phyloP scores from a whole-genome alignment of 1,140 invertebrate species.

The Caerostris darwini region DNA sequence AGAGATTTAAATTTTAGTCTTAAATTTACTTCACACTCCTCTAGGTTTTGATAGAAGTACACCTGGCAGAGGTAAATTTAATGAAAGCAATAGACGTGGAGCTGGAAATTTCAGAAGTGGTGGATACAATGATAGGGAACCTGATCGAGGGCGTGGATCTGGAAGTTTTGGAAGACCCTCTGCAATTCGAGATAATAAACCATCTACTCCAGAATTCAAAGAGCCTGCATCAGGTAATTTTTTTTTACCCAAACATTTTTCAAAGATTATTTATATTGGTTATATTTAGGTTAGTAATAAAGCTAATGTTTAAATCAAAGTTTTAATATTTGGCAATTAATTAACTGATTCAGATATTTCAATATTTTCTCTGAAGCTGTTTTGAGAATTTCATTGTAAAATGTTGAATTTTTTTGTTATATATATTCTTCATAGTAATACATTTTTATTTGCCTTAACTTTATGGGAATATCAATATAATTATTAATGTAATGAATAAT shows the following conservation, averaged over 20 bases:
- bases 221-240: slow-evolving; percentile 66
- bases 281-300: too few species aligned
- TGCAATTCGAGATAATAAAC: slow-evolving; percentile 79
- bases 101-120: slow-evolving; percentile 75
- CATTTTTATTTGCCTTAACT: too few species aligned
- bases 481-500: too few species aligned
- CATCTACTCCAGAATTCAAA: slow-evolving; percentile 82
- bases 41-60: slow-evolving; percentile 71
- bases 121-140: slow-evolving; percentile 78
- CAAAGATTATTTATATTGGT: too few species aligned
- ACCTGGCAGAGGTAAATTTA: slow-evolving; percentile 81
- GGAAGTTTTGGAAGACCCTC: slow-evolving; percentile 78
- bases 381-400: too few species aligned
- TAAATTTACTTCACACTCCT: background rate
- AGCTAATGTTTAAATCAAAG: too few species aligned
- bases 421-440: too few species aligned
- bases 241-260: slow-evolving; percentile 77
- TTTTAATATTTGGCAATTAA: too few species aligned
- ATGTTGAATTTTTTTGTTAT: too few species aligned
- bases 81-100: slow-evolving; percentile 67
- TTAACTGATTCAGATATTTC: too few species aligned
- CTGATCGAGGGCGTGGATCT: slow-evolving; percentile 79
- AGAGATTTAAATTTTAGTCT: background rate
- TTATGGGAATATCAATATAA: too few species aligned
- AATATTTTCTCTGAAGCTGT: too few species aligned